Evolutionary conservation across 2,888 invertebrate species (phyloP).

Genomic region (Eupsilia transversa): DNA sequence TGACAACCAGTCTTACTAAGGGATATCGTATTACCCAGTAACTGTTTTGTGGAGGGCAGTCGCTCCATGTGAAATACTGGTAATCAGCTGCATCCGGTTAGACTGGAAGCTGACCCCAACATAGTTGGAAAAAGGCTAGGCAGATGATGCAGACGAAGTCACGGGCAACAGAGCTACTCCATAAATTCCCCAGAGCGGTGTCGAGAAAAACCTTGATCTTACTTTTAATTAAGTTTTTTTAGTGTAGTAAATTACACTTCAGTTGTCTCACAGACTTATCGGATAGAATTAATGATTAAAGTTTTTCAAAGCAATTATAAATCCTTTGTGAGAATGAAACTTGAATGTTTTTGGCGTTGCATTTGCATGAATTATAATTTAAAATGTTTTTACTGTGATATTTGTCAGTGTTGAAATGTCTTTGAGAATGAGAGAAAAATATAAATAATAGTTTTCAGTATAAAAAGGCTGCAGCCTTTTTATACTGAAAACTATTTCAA

Average conservation of each 20-base stretch:
- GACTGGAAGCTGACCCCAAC: too few relatives aligned
- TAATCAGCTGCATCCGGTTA: too few relatives aligned
- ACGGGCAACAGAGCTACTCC: too few relatives aligned
- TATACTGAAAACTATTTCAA: too few relatives aligned
- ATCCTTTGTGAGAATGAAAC: conserved; percentile 45
- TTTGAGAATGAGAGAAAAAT: not conserved
- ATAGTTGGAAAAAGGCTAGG: too few relatives aligned
- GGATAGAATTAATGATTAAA: conserved; percentile 60
- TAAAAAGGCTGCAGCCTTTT: too few relatives aligned
- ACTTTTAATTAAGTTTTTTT: conserved; percentile 67
- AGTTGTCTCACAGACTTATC: conserved; percentile 61
- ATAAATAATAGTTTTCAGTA: too few relatives aligned
- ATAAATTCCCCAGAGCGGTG: conserved; percentile 49
- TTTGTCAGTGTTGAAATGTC: not conserved
- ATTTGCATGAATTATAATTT: conserved; percentile 33
- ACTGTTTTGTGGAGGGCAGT: too few relatives aligned
- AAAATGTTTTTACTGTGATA: conserved; percentile 10
- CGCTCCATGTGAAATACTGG: too few relatives aligned
- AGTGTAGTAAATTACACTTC: conserved; percentile 63
- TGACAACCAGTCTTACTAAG: too few relatives aligned
- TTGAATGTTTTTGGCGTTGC: conserved; percentile 28
- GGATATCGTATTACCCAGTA: too few relatives aligned
- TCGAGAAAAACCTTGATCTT: conserved; percentile 39
- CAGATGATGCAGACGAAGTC: not conserved
- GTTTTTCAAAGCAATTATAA: conserved; percentile 53